A percentile compares a stretch with the other conserved stretches of the same genome.
Evolutionary conservation across 2,113 vertebrate genomes (phyloP).

Genomic region (Eudyptes chrysolophus): DNA sequence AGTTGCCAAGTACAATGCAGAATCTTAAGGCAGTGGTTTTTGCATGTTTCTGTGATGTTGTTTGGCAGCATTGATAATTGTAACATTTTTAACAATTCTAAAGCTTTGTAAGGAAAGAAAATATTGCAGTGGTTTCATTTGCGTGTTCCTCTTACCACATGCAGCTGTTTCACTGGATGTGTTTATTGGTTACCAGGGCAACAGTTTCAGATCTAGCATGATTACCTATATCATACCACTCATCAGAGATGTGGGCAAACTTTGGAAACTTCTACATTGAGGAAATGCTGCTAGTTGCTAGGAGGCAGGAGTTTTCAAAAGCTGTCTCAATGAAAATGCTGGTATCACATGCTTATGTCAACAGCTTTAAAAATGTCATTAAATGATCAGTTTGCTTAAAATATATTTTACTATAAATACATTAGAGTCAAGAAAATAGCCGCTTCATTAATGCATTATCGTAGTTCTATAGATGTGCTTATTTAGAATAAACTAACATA

Average conservation of each 20-base stretch:
- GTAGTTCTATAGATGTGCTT: background rate
- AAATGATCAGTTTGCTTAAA: background rate
- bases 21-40: background rate
- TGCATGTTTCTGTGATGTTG: background rate
- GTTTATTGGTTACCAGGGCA: constrained; percentile 15
- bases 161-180: background rate
- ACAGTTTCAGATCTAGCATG: background rate
- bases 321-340: background rate
- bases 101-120: background rate
- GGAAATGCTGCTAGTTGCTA: constrained; percentile 21
- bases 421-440: background rate
- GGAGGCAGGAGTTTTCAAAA: constrained; percentile 18
- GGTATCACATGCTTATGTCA: background rate
- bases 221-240: constrained; percentile 29
- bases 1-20: background rate
- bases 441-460: background rate
- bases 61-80: background rate
- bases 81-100: background rate
- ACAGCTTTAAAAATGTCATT: background rate
- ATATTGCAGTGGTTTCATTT: background rate
- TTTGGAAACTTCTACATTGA: background rate
- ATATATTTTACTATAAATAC: background rate
- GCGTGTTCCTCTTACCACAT: background rate
- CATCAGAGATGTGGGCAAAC: constrained; percentile 47
- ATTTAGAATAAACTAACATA: background rate